Base-by-base conservation (phyloP, 2,113 vertebrate species). In the Eonycteris spelaea region DNA sequence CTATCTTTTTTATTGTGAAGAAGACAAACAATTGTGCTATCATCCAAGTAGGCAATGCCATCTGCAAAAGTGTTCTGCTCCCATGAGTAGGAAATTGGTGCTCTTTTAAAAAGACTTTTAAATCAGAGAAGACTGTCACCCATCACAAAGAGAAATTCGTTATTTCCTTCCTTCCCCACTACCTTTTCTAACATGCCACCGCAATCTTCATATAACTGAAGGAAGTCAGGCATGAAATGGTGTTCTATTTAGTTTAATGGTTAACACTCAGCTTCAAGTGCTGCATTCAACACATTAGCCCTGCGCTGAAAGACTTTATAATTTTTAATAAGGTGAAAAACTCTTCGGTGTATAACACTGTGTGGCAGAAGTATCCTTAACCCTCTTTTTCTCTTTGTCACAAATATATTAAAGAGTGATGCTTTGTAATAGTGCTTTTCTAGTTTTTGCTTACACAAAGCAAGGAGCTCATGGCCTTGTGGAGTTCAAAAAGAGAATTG, bases 161-260 rank as follows among this genome's bases (percentile, higher is more conserved):
- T 83, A 70, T 48, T 95, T 97, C 19, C 30, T 48, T 24, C 55
- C 78, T 95, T 89, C 28, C 9, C 11, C 19, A 48, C 91, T 88
- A 95, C 83, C 55, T 97, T 61, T 88, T 91, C 2, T 9, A 95
- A 95, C 45, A 35, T 67, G 68, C 14, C 77, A 15, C 68, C 77
- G 53, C 48, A 93, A 88, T 96, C 63, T 95, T 96, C 74, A 80
- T 77, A 90, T 84, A 96, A 94, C 73, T 26, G 85, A 96, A 83
- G 0, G 84, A 98, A 98, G 97, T 97, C 98, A 98, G 95, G 97
- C 97, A 97, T 98, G 98, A 98, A 98, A 98, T 97, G 91, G 59
- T 86, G 79, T 97, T 97, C 93, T 97, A 89, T 98, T 98, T 97
- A 97, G 97, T 97, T 98, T 98, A 98, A 98, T 97, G 96, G 94